These are phyloP conservation scores for Paraescarpia echinospica DNA, from an alignment of 1,140 invertebrate genomes.

Conservation along the genomic window DNA sequence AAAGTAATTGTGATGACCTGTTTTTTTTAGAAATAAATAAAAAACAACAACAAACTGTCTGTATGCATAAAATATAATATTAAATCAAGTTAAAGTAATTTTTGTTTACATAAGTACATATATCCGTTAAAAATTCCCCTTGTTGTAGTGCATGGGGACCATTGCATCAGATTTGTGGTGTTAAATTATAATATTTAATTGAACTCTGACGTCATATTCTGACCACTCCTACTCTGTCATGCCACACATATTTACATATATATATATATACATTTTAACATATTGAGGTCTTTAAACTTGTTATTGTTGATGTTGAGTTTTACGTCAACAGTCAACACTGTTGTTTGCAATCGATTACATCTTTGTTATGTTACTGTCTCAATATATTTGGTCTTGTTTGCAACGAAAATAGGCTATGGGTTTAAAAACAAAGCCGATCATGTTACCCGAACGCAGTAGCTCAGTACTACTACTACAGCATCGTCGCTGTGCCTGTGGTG, in stretches of 20 bases:
- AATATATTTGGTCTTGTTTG: neutral
- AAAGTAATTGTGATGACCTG: too few species aligned
- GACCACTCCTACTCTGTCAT: neutral
- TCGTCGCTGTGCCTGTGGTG: neutral
- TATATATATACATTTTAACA: too few species aligned
- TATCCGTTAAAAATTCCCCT: neutral
- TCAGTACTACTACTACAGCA: neutral
- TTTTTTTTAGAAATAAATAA: too few species aligned
- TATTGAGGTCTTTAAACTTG: neutral
- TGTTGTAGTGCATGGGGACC: neutral
- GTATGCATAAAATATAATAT: too few species aligned
- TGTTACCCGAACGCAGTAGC: neutral
- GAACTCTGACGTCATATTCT: neutral
- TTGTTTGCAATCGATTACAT: neutral
- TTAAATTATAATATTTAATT: neutral
- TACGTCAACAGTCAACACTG: neutral
- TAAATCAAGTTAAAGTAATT: too few species aligned
- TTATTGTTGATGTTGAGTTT: neutral
- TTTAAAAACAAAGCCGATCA: conserved; percentile 6
- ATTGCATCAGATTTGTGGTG: neutral
- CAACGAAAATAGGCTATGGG: neutral
- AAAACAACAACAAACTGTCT: too few species aligned
- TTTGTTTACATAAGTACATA: neutral
- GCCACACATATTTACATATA: too few species aligned
- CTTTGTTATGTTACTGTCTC: neutral